A percentile compares a stretch with the other conserved stretches of the same genome.
Evolutionary conservation across 2,113 vertebrate species (phyloP).

Genomic region (Platichthys flesus): DNA sequence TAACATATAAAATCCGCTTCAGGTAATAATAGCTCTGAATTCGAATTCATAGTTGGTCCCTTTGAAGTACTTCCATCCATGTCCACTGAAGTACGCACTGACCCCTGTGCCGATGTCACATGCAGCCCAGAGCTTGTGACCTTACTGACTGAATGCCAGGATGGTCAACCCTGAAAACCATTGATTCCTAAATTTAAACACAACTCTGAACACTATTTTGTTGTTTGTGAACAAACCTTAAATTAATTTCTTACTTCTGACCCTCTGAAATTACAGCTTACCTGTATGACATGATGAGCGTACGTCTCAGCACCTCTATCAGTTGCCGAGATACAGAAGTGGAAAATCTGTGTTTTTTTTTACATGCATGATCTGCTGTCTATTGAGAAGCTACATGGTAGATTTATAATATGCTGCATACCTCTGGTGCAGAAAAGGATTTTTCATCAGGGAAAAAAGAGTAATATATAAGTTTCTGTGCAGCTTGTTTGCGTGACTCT

Average conservation of each 20-base stretch:
- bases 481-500: constrained; percentile 68
- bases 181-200: constrained; percentile 16
- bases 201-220: constrained; percentile 22
- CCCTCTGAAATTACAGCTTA: constrained; percentile 13
- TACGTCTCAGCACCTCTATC: constrained; percentile 3
- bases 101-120: too few species aligned
- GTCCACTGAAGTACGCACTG: too few species aligned
- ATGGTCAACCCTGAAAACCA: not conserved
- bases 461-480: constrained; percentile 33
- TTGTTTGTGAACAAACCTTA: constrained; percentile 40
- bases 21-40: too few species aligned
- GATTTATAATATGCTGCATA: constrained; percentile 16
- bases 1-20: not conserved
- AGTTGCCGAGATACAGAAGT: constrained; percentile 42
- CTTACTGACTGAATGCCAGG: not conserved
- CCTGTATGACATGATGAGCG: constrained; percentile 14
- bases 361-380: constrained; percentile 10
- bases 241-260: constrained; percentile 32
- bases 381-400: constrained; percentile 12
- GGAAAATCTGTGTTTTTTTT: constrained; percentile 41
- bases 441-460: constrained; percentile 12
- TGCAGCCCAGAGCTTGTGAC: too few species aligned
- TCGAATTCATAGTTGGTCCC: too few species aligned
- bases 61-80: too few species aligned
- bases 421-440: constrained; percentile 25